Evolutionary conservation across 2,888 invertebrate genomes (phyloP).

Genomic region (Tricholauxania praeusta): DNA sequence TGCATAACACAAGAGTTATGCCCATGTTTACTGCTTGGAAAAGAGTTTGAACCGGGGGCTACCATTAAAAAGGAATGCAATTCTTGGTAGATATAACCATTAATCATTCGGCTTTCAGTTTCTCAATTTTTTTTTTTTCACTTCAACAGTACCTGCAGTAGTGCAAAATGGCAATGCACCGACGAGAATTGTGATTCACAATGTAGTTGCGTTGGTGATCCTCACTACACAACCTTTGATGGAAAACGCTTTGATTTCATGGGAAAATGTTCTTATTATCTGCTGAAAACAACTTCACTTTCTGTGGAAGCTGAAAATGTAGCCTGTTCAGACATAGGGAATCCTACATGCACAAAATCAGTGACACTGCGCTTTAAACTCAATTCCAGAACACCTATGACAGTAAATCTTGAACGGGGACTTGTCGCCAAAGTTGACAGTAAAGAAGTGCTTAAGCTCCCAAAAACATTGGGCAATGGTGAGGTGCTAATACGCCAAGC

Average conservation of each 20-base stretch:
- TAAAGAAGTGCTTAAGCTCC: conserved; percentile 75
- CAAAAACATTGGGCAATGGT: conserved; percentile 69
- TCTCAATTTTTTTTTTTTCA: too few species aligned
- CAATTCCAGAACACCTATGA: conserved; percentile 64
- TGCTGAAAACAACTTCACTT: conserved; percentile 77
- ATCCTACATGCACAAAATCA: conserved; percentile 86
- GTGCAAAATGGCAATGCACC: conserved; percentile 86
- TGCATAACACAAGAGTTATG: conserved; percentile 81
- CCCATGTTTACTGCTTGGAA: conserved; percentile 83
- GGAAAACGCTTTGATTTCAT: conserved; percentile 89
- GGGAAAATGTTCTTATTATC: conserved; percentile 89
- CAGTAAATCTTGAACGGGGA: conserved; percentile 81
- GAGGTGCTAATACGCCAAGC: conserved; percentile 78
- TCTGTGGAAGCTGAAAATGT: conserved; percentile 85
- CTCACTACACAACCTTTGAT: conserved; percentile 92
- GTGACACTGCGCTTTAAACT: conserved; percentile 74
- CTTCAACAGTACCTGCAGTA: conserved; percentile 71
- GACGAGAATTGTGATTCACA: conserved; percentile 82
- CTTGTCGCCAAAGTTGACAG: conserved; percentile 78
- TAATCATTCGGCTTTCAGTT: too few species aligned
- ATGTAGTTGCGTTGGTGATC: conserved; percentile 89
- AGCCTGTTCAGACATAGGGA: conserved; percentile 80
- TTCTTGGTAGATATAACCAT: conserved; percentile 74
- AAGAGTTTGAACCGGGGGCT: conserved; percentile 78
- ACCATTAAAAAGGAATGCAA: conserved; percentile 85